phyloP scores from a whole-genome alignment of 2,888 invertebrate species.

The Geophilus truncorum region DNA sequence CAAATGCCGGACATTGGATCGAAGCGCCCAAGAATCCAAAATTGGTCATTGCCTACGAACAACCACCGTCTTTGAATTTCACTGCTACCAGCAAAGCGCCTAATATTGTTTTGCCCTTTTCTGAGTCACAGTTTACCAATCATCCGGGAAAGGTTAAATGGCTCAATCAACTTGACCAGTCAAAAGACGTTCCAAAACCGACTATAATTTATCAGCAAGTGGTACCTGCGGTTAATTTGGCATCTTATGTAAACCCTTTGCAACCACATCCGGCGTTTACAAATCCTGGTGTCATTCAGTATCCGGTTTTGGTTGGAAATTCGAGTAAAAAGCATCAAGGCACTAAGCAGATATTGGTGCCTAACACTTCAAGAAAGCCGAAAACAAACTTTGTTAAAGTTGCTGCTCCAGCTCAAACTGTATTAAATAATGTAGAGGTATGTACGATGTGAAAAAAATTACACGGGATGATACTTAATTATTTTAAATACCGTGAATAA shows the following conservation, averaged over 20 bases:
- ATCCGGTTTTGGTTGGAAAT: background rate
- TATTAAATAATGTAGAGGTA: background rate
- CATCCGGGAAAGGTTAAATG: background rate
- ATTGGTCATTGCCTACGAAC: background rate
- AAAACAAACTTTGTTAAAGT: background rate
- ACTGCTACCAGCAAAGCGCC: background rate
- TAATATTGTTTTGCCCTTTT: background rate
- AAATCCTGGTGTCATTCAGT: background rate
- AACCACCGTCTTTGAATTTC: background rate
- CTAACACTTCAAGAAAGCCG: background rate
- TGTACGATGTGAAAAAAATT: no score
- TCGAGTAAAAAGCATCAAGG: background rate
- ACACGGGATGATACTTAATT: no score
- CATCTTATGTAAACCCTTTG: background rate
- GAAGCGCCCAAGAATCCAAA: background rate
- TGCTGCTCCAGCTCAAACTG: background rate
- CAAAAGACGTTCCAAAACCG: background rate
- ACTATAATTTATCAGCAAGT: background rate
- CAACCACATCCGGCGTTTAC: background rate
- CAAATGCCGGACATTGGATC: background rate
- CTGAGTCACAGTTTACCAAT: background rate
- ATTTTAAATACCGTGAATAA: no score
- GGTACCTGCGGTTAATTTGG: no score
- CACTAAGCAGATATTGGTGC: background rate
- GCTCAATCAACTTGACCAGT: background rate